A percentile compares a stretch with the other conserved stretches of the same genome.
phyloP scores from a whole-genome alignment of 1,140 invertebrate genomes.

The Cyclargus thomasi region DNA sequence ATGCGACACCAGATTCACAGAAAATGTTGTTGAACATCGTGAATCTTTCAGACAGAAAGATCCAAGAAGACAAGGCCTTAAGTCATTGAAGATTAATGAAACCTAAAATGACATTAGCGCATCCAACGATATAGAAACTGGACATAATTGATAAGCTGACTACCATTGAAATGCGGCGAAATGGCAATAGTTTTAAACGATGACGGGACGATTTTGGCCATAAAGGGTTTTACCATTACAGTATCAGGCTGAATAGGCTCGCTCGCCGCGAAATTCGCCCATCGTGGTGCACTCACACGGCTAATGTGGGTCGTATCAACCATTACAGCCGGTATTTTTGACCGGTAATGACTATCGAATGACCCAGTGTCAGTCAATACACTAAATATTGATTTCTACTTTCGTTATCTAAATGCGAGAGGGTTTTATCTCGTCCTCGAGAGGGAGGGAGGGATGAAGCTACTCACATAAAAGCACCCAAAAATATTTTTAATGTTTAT shows the following conservation, averaged over 20 bases:
- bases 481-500: too few species aligned
- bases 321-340: slow-evolving; percentile 32
- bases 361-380: background rate
- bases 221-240: slow-evolving; percentile 42
- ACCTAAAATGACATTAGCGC: background rate
- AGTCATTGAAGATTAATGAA: background rate
- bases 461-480: too few species aligned
- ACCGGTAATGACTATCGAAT: slow-evolving; percentile 27
- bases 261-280: slow-evolving; percentile 57
- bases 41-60: too few species aligned
- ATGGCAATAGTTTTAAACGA: slow-evolving; percentile 29
- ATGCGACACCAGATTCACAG: too few species aligned
- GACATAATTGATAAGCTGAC: slow-evolving; percentile 21
- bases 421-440: too few species aligned
- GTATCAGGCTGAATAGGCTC: slow-evolving; percentile 48
- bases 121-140: background rate
- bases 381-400: background rate
- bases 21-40: too few species aligned
- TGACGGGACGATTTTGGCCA: slow-evolving; percentile 20
- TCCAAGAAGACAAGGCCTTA: too few species aligned
- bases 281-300: slow-evolving; percentile 50
- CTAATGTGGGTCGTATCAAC: slow-evolving; percentile 39
- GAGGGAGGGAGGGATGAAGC: too few species aligned
- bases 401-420: too few species aligned
- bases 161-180: slow-evolving; percentile 35